phyloP scores from a whole-genome alignment of 2,797 vertebrate genomes.

The Graptemys geographica region DNA sequence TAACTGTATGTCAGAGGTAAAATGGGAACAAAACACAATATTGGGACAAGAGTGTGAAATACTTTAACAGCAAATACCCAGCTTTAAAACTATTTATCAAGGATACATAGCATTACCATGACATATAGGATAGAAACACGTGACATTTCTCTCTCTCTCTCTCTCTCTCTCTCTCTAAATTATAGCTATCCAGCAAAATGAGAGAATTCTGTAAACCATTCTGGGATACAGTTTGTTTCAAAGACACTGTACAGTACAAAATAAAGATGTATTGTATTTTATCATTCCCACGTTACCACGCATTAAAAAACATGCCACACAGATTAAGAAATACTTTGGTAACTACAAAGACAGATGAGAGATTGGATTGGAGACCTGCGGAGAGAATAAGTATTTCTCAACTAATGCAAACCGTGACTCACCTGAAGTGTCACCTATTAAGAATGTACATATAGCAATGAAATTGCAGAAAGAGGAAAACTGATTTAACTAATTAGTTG shows the following conservation, averaged over 20 bases:
- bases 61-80: not conserved
- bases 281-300: not conserved
- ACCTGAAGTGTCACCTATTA: not conserved
- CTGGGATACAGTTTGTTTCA: not conserved
- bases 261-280: not conserved
- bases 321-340: not conserved
- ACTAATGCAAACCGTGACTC: not conserved
- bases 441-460: not conserved
- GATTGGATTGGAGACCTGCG: not conserved
- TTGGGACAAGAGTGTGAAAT: not conserved
- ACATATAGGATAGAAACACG: not conserved
- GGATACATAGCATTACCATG: not conserved
- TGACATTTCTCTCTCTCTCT: not conserved
- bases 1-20: not conserved
- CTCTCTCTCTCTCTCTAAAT: too few species aligned
- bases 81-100: not conserved
- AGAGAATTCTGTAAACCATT: not conserved
- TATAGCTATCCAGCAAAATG: too few species aligned
- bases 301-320: not conserved
- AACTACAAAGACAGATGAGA: not conserved
- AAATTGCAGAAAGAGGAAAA: not conserved
- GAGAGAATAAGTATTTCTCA: not conserved
- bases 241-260: not conserved
- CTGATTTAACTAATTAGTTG: not conserved
- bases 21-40: not conserved